These are phyloP conservation scores for Aptenodytes patagonicus DNA, from an alignment of 2,113 vertebrate species.

Conservation along the genomic window DNA sequence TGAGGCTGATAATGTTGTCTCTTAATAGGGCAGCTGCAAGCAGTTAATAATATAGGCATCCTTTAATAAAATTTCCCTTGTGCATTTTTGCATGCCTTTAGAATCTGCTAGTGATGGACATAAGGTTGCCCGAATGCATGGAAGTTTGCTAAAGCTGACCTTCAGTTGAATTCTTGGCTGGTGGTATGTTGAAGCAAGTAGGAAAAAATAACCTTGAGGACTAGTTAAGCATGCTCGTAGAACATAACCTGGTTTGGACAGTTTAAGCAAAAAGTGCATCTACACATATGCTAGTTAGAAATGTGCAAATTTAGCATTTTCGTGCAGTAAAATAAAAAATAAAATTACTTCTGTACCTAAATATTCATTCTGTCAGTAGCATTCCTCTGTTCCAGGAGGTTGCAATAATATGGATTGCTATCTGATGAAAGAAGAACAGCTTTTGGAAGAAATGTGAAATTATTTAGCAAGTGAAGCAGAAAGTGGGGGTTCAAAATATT, in stretches of 20 bases:
- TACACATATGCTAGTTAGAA: constrained; percentile 25
- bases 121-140: neutral
- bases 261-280: constrained; percentile 15
- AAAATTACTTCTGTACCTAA: constrained; percentile 9
- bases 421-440: constrained; percentile 63
- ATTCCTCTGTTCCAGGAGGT: constrained; percentile 23
- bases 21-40: constrained; percentile 2
- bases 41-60: neutral
- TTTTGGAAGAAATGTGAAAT: constrained; percentile 69
- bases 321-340: constrained; percentile 15
- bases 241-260: constrained; percentile 15
- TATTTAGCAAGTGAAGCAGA: constrained; percentile 72
- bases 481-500: constrained; percentile 58
- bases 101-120: neutral
- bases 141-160: constrained; percentile 15
- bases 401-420: constrained; percentile 49
- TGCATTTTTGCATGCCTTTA: neutral
- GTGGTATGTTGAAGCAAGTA: neutral
- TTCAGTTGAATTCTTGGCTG: neutral
- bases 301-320: constrained; percentile 45
- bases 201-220: constrained; percentile 25
- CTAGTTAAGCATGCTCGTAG: constrained; percentile 3
- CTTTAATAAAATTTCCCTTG: constrained; percentile 24
- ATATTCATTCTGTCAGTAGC: constrained; percentile 42
- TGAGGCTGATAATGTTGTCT: neutral